These are phyloP conservation scores for Apoda limacodes DNA, from an alignment of 2,888 invertebrate species.

Conservation along the genomic window DNA sequence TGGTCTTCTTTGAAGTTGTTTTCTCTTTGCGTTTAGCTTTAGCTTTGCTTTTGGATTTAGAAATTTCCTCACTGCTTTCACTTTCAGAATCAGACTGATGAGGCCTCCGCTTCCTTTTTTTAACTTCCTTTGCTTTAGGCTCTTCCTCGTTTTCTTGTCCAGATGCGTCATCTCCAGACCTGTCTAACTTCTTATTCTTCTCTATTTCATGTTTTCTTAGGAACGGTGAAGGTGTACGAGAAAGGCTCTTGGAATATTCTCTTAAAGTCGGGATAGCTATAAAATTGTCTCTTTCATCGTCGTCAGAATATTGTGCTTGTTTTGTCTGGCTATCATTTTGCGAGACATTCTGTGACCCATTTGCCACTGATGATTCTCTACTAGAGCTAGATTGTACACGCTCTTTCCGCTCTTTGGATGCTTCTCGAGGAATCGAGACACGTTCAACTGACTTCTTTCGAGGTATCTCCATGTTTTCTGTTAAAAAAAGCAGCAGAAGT, in stretches of 20 bases:
- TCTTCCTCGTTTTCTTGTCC: constrained; percentile 60
- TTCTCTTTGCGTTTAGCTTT: constrained; percentile 66
- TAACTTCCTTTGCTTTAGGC: constrained; percentile 37
- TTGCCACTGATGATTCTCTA: constrained; percentile 53
- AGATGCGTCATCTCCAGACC: constrained; percentile 54
- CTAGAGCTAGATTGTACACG: constrained; percentile 58
- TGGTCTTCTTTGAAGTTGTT: constrained; percentile 66
- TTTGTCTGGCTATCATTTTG: constrained; percentile 38
- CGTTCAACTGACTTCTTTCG: constrained; percentile 50
- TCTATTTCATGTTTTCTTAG: constrained; percentile 76
- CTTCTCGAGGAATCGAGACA: constrained; percentile 36
- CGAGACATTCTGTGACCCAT: constrained; percentile 41
- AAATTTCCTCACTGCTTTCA: constrained; percentile 52
- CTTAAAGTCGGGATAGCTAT: constrained; percentile 44
- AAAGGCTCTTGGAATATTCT: constrained; percentile 80
- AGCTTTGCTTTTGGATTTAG: constrained; percentile 53
- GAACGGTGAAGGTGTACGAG: constrained; percentile 89
- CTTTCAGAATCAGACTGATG: constrained; percentile 63
- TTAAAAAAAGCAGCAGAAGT: constrained; percentile 10
- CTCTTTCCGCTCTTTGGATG: constrained; percentile 36
- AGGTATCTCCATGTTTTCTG: constrained; percentile 50
- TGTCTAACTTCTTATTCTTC: constrained; percentile 48
- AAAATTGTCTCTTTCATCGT: constrained; percentile 54
- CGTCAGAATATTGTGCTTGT: constrained; percentile 46
- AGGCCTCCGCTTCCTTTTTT: constrained; percentile 65